Evolutionary conservation across 64 coral and sea anemone species (phyloP).

Genomic region (Astreopora myriophthalma): DNA sequence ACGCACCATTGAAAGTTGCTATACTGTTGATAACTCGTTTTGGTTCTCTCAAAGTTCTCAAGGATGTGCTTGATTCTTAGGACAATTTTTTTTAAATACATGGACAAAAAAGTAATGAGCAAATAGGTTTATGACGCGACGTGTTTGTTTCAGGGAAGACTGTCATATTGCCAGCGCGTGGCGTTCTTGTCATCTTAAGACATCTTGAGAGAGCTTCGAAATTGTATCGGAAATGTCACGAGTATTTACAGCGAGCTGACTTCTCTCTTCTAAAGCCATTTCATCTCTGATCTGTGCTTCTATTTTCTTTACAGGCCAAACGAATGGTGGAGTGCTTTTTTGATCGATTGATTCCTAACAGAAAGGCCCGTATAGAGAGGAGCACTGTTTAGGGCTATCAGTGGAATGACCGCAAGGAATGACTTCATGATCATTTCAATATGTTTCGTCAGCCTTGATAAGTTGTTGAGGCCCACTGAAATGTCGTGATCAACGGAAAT

Average conservation of each 20-base stretch:
- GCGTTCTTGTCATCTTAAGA: no score
- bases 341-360: conserved; percentile 55
- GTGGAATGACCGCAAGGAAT: neutral
- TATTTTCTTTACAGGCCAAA: conserved; percentile 35
- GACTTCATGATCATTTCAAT: neutral
- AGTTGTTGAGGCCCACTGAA: neutral
- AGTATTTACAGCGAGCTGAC: neutral
- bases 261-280: no score
- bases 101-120: no score
- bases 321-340: conserved; percentile 66
- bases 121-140: no score
- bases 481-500: neutral
- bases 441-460: neutral
- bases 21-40: no score
- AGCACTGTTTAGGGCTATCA: neutral
- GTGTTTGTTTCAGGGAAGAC: no score
- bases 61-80: no score
- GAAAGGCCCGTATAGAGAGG: conserved; percentile 39
- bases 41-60: no score
- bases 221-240: neutral
- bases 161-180: no score
- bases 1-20: no score
- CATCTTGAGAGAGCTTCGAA: no score
- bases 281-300: neutral
- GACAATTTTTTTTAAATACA: no score